Evolutionary conservation across 2,888 invertebrate species (phyloP).

Genomic region (Anoncus sp.): DNA sequence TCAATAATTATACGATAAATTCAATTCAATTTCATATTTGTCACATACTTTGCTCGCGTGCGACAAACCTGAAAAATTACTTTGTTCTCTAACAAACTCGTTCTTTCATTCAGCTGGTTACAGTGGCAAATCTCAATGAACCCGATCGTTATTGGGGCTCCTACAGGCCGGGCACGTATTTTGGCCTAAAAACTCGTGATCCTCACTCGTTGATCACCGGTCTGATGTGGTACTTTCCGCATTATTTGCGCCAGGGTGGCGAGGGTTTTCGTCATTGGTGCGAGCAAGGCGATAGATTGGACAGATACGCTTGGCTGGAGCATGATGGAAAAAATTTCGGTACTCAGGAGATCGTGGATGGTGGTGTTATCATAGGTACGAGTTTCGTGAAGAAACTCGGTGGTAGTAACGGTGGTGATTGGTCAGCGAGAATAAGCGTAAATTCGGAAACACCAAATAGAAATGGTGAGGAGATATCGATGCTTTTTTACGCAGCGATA

Average conservation of each 20-base stretch:
- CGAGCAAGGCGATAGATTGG: slow-evolving; percentile 92
- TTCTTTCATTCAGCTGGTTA: slow-evolving; percentile 90
- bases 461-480: slow-evolving; percentile 84
- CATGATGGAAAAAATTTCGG: slow-evolving; percentile 98
- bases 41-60: no score
- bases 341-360: slow-evolving; percentile 94
- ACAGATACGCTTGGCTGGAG: slow-evolving; percentile 93
- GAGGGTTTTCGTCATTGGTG: slow-evolving; percentile 96
- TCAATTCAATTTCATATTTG: no score
- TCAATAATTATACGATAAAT: no score
- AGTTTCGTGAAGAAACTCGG: slow-evolving; percentile 94
- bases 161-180: slow-evolving; percentile 94
- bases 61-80: no score
- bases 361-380: slow-evolving; percentile 90
- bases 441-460: slow-evolving; percentile 79
- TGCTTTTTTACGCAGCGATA: slow-evolving; percentile 93
- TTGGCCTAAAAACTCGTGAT: slow-evolving; percentile 96
- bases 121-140: slow-evolving; percentile 88
- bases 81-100: no score
- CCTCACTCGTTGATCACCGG: slow-evolving; percentile 96
- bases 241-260: slow-evolving; percentile 87
- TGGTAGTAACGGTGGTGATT: slow-evolving; percentile 94
- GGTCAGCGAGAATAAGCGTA: slow-evolving; percentile 94
- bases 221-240: slow-evolving; percentile 97
- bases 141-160: slow-evolving; percentile 97